Evolutionary conservation across 2,113 vertebrate species (phyloP).

Genomic region (Pristiophorus japonicus): DNA sequence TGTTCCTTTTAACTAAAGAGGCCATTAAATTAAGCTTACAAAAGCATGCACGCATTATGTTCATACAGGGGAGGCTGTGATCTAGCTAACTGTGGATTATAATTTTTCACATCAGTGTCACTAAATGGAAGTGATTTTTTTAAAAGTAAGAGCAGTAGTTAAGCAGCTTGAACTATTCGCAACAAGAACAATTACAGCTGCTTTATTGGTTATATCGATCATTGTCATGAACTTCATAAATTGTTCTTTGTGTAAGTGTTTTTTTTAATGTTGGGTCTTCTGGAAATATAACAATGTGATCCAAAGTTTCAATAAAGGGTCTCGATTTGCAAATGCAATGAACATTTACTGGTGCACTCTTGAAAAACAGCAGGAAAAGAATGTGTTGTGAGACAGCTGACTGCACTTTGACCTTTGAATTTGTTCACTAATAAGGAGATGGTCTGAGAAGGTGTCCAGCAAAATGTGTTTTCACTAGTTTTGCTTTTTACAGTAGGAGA

Average conservation of each 20-base stretch:
- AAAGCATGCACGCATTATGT: neutral
- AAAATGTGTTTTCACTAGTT: neutral
- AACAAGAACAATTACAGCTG: neutral
- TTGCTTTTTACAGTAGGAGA: neutral
- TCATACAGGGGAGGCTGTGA: neutral
- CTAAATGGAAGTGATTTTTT: neutral
- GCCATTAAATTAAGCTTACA: neutral
- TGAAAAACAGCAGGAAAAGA: neutral
- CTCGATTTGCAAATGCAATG: neutral
- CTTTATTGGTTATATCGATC: conserved; percentile 16
- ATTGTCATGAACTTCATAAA: neutral
- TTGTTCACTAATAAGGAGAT: neutral
- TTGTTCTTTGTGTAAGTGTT: neutral
- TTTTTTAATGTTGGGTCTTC: neutral
- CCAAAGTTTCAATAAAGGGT: neutral
- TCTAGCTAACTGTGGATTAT: neutral
- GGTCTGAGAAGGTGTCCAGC: neutral
- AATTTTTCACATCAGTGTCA: conserved; percentile 9
- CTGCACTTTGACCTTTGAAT: neutral
- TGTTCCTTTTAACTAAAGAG: neutral
- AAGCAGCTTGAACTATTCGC: neutral
- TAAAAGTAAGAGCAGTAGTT: neutral
- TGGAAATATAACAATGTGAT: neutral
- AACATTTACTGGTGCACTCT: neutral
- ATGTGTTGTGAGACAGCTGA: neutral